Percentiles rank a stretch among this genome's conserved stretches.
These are phyloP conservation scores for Polydesmus complanatus DNA, from an alignment of 2,888 invertebrate genomes.

Conservation along the genomic window DNA sequence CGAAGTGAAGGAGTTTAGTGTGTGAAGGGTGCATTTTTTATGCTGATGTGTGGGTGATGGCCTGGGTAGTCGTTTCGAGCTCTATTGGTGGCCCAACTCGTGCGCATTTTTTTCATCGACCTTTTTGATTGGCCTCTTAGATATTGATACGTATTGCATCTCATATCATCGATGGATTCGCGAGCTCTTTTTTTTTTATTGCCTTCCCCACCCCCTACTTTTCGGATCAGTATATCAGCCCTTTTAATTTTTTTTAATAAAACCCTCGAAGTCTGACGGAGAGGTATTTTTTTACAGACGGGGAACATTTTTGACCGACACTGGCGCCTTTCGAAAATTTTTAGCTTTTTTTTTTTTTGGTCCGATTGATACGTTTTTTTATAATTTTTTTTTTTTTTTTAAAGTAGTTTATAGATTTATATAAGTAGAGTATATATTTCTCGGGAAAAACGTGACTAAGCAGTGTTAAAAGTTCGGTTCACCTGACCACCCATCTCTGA, in stretches of 20 bases:
- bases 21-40: background rate
- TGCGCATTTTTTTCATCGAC: background rate
- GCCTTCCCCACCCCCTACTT: too few species aligned
- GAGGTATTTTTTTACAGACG: too few species aligned
- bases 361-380: background rate
- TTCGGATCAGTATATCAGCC: too few species aligned
- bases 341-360: background rate
- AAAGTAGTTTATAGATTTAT: background rate
- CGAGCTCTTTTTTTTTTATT: too few species aligned
- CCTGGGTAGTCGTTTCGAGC: background rate
- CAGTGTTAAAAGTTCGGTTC: background rate
- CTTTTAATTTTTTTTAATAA: too few species aligned
- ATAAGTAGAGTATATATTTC: background rate
- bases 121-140: background rate
- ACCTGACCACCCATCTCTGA: background rate
- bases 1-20: background rate
- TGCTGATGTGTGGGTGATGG: background rate
- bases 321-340: background rate
- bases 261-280: too few species aligned
- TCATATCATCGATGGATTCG: too few species aligned
- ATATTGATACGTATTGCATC: background rate
- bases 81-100: background rate
- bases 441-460: background rate
- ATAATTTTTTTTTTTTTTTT: background rate
- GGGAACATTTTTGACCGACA: too few species aligned